Evolutionary conservation across 2,888 invertebrate species (phyloP), one percentile per base, ranked within the genome.

Genomic region (Congeria kusceri): DNA sequence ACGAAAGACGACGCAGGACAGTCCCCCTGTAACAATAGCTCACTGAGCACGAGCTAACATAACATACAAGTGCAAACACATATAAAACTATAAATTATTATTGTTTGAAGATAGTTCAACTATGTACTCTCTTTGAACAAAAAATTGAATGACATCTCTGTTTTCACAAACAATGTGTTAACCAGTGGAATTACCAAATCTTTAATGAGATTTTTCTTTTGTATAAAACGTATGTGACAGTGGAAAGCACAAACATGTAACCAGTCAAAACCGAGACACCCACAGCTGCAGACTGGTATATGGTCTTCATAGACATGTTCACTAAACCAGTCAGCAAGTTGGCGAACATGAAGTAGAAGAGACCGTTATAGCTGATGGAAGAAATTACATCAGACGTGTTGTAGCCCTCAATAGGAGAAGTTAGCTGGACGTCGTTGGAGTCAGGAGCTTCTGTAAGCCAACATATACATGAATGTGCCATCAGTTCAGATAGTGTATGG

Each of bases 241-340:
- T 25, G 13, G 83, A 83, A 5, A 92, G 79, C 13, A 87, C 56
- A n/a, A 91, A 86, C 86, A 92, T 87, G 68, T 93, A 93, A 20
- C 75, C 46, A 57, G 80, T 69, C 23, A 93, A 62, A 15, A 91
- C 85, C 7, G 69, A 0, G 32, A 92, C 69, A 27, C 89, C 88
- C 23, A 73, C 61, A 5, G 66, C 9, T 4, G 86, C 59, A 32
- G 87, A 63, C 18, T 88, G 72, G 57, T 88, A 83, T 18, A 93
- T 80, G 3, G 98, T 97, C 80, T 95, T 94, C 18, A 96, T 93
- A 15, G 94, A 93, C 90, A 97, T 94, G 94, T 98, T 98, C 5
- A 98, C 94, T 3, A 95, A 90, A 13, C 98, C 98, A 0, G 98
- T 99, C 20, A 96, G 91, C 39, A 98, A 84, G 94, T 99, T 99